Base-by-base conservation (phyloP, 2,797 vertebrate genomes). In the Melanogrammus aeglefinus region DNA sequence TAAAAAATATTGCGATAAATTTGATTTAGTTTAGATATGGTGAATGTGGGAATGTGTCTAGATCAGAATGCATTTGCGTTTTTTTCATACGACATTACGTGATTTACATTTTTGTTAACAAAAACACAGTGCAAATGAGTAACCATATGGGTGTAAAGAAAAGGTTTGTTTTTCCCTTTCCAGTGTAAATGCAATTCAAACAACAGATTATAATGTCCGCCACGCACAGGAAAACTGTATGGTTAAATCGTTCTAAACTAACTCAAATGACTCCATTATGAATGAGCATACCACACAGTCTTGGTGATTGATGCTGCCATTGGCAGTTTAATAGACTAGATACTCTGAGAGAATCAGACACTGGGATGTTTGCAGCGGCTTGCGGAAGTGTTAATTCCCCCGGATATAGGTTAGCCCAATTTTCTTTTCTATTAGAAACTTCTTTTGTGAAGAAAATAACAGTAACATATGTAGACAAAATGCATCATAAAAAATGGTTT, bases 231-330 rank as follows among this genome's bases (percentile, higher is more conserved):
- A 66, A 10, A 66, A 24, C n/a, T 66, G 57, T 7, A 66, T 14
- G 57, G 57, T 66, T 66, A 3, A 66, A 10, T 66, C 51, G 5
- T 24, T 63, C 63, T 12, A 13, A 27, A 27, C n/a, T 69, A 9
- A 27, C 24, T 69, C 9, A 27, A 63, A 69, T 4, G 72, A 18
- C 33, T 76, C 76, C 4, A 27, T 47, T 78, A 39, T 76, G 38
- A 85, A 78, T 41, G 75, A 81, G 75, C 57, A 24, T 72, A 18
- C 66, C 75, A 12, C 63, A 66, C 57, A 63, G n/a, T 27, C 24
- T 10, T 12, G 8, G n/a, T 69, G 63, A 69, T 27, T 27, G 57
- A n/a, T 63, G 21, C 8, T n/a, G 57, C 57, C 57, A n/a, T 21
- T n/a, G 57, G 57, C 21, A n/a, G 21, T 9, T 51, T 21, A 9